Evolutionary conservation across 2,797 vertebrate genomes (phyloP), one percentile per base, ranked within the genome.

Genomic region (Gallinago nigripennis): DNA sequence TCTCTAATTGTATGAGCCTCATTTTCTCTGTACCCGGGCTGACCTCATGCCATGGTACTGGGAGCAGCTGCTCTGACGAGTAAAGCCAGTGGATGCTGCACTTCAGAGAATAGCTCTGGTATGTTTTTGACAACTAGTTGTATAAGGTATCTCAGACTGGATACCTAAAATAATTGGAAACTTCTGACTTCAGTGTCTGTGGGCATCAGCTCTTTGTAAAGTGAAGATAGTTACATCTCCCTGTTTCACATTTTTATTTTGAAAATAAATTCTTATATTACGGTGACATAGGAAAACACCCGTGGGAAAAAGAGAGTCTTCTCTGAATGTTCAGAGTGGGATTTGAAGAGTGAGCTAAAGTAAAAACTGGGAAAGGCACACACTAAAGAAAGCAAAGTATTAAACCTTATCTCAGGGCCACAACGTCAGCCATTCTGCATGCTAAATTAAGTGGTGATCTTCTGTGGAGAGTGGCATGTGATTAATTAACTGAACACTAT

Each of bases 111-210:
- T 39, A 90, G 17, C 21, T 61, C 31, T 33, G 21, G 4, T 14
- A 30, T n/a, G 20, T 6, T 88, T 65, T 27, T 81, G 37, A 65
- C 90, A 92, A 50, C 7, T 10, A 14, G 14, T 69, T 76, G 27
- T 28, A 20, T 63, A 85, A 64, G 39, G 16, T 53, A 43, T 58
- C 61, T 90, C 43, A 60, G 31, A 51, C 11, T 9, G 4, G 43
- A 46, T 64, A 46, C 9, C 27, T 72, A 57, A 78, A 90, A 72
- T 72, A 60, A 73, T 18, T 89, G 78, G 53, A 92, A 85, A 35
- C 16, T 70, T 82, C 27, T 63, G 17, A 79, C 39, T 63, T 84
- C 12, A 48, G 12, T 12, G 6, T 66, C 18, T 82, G 12, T 66
- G 21, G 53, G 31, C 73, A 57, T 88, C 63, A 82, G 25, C 63